Evolutionary conservation across 2,113 vertebrate species (phyloP).

Genomic region (Protomyctophum bolini): DNA sequence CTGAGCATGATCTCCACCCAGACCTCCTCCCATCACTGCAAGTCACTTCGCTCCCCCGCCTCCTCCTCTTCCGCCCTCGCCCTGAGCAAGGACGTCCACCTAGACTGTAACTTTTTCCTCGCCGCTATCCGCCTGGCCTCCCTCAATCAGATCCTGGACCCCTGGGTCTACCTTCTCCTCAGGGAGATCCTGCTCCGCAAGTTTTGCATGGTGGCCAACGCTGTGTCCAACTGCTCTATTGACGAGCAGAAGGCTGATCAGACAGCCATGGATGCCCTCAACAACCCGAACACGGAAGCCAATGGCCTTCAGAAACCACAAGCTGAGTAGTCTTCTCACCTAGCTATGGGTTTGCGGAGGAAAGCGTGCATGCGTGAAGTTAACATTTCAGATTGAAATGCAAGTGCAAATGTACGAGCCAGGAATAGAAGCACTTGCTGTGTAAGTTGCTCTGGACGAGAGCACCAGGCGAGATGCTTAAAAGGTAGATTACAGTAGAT

Average conservation of each 20-base stretch:
- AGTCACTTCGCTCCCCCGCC: not conserved
- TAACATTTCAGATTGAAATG: too few relatives aligned
- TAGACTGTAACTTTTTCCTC: conserved; percentile 88
- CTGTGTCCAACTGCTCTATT: conserved; percentile 86
- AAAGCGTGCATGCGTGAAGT: too few relatives aligned
- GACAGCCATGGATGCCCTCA: conserved; percentile 71
- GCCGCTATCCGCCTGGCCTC: conserved; percentile 92
- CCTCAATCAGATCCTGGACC: conserved; percentile 97
- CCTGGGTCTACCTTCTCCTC: conserved; percentile 96
- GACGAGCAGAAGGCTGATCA: conserved; percentile 76
- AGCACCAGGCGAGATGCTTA: too few relatives aligned
- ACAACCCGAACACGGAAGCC: conserved; percentile 72
- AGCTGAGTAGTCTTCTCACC: conserved; percentile 30
- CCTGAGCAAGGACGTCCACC: conserved; percentile 50
- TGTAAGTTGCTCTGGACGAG: too few relatives aligned
- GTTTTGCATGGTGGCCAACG: conserved; percentile 88
- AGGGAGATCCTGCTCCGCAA: conserved; percentile 91
- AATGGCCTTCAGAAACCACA: conserved; percentile 64
- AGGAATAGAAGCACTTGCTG: too few relatives aligned
- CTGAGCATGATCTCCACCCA: conserved; percentile 86
- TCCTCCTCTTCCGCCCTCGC: fast-evolving
- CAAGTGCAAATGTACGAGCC: too few relatives aligned
- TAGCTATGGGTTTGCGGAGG: too few relatives aligned
- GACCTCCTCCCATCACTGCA: conserved; percentile 83
- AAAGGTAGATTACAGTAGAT: conserved; percentile 24